Conservation (phyloP, 1,140 invertebrate genomes). For the Tribolium madens region DNA sequence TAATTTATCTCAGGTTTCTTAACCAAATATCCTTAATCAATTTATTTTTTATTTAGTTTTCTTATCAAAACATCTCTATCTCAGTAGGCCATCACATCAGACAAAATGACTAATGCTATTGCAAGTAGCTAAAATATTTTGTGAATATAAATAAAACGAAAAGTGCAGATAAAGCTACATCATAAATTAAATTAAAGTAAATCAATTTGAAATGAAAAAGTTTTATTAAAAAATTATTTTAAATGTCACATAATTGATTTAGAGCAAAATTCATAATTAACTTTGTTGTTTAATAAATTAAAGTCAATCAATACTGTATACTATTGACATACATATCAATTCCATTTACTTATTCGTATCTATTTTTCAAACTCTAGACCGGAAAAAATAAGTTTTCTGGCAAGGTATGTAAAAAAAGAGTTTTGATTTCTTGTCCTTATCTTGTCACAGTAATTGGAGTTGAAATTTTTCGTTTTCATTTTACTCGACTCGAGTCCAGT, state of each 20-base stretch:
- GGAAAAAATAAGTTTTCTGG: not conserved
- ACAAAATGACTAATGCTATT: not conserved
- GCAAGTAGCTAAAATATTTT: not conserved
- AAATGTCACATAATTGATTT: no score
- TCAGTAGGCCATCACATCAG: not conserved
- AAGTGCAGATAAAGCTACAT: not conserved
- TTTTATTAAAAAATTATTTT: no score
- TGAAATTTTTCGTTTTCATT: conserved; percentile 28
- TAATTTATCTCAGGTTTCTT: not conserved
- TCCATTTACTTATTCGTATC: not conserved
- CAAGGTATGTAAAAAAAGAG: not conserved
- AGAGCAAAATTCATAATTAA: not conserved
- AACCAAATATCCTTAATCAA: not conserved
- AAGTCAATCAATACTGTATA: not conserved
- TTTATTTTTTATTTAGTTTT: not conserved
- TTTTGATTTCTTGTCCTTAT: conserved; percentile 2
- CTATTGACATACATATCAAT: not conserved
- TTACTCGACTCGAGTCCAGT: not conserved
- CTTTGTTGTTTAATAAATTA: not conserved
- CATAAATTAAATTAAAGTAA: no score
- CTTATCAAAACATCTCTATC: not conserved
- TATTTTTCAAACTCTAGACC: not conserved
- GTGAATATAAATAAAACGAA: not conserved
- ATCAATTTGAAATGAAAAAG: no score
- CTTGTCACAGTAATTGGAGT: conserved; percentile 18